These are phyloP conservation scores for Unio delphinus DNA, from an alignment of 2,888 invertebrate species.

Conservation along the genomic window DNA sequence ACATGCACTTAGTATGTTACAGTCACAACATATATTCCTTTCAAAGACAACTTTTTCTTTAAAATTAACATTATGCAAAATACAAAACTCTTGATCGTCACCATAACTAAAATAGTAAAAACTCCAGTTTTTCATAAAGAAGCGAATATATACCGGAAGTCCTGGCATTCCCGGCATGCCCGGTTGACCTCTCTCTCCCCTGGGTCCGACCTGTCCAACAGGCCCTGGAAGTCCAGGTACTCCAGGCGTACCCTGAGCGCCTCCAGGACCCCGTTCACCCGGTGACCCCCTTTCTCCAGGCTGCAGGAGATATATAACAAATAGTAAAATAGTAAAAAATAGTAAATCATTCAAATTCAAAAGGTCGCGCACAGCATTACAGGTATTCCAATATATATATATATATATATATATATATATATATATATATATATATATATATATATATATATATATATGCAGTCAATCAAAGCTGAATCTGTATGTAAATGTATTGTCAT, in stretches of 20 bases:
- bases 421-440: too few species aligned
- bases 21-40: too few species aligned
- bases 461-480: too few species aligned
- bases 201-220: slow-evolving; percentile 56
- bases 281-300: slow-evolving; percentile 58
- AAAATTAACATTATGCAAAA: neutral
- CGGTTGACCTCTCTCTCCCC: slow-evolving; percentile 58
- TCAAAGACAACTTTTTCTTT: too few species aligned
- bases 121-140: neutral
- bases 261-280: slow-evolving; percentile 57
- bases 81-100: too few species aligned
- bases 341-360: slow-evolving; percentile 1
- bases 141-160: slow-evolving; percentile 47
- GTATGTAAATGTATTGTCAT: too few species aligned
- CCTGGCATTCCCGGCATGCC: slow-evolving; percentile 66
- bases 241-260: slow-evolving; percentile 54
- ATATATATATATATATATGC: too few species aligned
- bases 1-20: too few species aligned
- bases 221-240: slow-evolving; percentile 59
- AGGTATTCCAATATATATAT: too few species aligned
- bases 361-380: too few species aligned
- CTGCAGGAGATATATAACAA: slow-evolving; percentile 26
- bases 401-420: too few species aligned
- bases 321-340: neutral
- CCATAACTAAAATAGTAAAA: neutral